Evolutionary conservation across 2,113 vertebrate species (phyloP).

Genomic region (Sialia sialis): DNA sequence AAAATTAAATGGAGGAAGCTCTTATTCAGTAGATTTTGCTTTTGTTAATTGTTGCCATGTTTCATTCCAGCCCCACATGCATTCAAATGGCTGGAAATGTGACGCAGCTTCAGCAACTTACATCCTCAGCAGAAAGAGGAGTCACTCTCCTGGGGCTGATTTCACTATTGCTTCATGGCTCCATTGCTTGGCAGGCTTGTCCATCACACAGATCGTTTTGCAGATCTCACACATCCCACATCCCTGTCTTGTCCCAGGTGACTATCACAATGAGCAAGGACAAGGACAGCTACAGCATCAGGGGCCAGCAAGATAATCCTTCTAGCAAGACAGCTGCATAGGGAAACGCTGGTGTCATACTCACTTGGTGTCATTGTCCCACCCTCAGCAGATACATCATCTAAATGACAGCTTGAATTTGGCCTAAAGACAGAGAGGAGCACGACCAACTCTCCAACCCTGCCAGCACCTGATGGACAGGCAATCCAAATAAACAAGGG

Average conservation of each 20-base stretch:
- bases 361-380: neutral
- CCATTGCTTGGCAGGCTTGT: neutral
- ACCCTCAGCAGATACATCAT: neutral
- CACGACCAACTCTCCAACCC: neutral
- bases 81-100: neutral
- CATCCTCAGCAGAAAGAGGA: neutral
- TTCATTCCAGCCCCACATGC: conserved; percentile 6
- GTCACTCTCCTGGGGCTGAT: conserved; percentile 7
- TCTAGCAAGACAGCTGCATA: neutral
- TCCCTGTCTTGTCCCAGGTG: neutral
- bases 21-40: conserved; percentile 31
- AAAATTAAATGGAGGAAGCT: conserved; percentile 48
- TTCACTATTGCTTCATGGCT: neutral
- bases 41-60: conserved; percentile 49
- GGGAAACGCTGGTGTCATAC: neutral
- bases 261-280: neutral
- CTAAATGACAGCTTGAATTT: neutral
- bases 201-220: neutral
- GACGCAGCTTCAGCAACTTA: conserved; percentile 30
- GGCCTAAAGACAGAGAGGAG: neutral
- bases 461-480: neutral
- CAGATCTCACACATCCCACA: neutral
- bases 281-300: neutral
- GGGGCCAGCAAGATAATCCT: neutral
- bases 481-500: neutral